Conservation (phyloP, 2,888 invertebrate genomes). For the Drosophila nr. fundita region DNA sequence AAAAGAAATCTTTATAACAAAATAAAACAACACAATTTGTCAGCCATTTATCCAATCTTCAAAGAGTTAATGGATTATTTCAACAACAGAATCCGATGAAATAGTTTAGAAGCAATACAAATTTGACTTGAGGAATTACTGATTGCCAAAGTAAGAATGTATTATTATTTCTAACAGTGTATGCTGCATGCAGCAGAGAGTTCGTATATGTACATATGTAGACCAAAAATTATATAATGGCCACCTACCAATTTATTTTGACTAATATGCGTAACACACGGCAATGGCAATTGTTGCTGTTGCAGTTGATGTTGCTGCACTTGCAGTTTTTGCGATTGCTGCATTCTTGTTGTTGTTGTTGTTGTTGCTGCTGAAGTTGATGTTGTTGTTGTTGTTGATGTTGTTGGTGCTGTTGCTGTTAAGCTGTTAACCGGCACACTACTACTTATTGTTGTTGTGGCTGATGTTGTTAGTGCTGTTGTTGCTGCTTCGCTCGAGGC, state of each 20-base stretch:
- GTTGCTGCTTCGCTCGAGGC: constrained; percentile 54
- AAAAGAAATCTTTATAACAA: neutral
- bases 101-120: too few species aligned
- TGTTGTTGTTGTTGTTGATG: constrained; percentile 27
- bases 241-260: constrained; percentile 76
- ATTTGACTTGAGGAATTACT: neutral
- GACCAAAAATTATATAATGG: constrained; percentile 47
- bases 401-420: constrained; percentile 49
- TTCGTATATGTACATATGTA: constrained; percentile 16
- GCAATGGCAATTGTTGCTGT: constrained; percentile 61
- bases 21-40: neutral
- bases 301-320: constrained; percentile 42
- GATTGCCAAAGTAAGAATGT: neutral
- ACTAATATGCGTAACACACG: constrained; percentile 67
- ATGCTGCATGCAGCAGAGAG: neutral
- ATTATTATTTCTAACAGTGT: constrained; percentile 1
- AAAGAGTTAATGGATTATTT: neutral
- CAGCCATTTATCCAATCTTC: neutral
- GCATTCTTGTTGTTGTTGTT: constrained; percentile 35
- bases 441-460: constrained; percentile 52
- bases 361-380: constrained; percentile 20
- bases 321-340: constrained; percentile 49
- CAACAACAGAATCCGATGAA: neutral
- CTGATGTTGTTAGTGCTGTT: constrained; percentile 22
- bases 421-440: constrained; percentile 51